Evolutionary conservation across 53 echinoderm and acorn worm species (phyloP).

Genomic region (Stichopus horrens): DNA sequence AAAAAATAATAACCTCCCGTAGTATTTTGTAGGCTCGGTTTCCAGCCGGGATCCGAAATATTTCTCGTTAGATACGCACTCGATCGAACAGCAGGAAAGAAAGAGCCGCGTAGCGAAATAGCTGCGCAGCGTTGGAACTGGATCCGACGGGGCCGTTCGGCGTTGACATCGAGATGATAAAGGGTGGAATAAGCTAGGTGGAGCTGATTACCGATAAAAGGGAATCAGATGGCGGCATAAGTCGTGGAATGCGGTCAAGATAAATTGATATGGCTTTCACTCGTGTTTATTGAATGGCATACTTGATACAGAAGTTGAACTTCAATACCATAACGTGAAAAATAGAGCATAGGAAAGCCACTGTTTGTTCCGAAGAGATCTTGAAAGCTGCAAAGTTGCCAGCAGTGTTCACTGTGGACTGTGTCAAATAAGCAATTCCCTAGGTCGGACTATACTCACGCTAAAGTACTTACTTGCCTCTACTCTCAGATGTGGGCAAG

Average conservation of each 20-base stretch:
- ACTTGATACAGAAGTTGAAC: slow-evolving; percentile 42
- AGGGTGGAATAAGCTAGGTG: slow-evolving; percentile 8
- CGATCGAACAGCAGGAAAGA: slow-evolving; percentile 32
- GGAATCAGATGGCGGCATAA: slow-evolving; percentile 32
- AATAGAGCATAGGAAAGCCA: not conserved
- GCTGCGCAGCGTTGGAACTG: slow-evolving; percentile 26
- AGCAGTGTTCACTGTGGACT: no score
- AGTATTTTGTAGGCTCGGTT: slow-evolving; percentile 23
- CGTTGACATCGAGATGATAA: slow-evolving; percentile 35
- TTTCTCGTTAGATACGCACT: slow-evolving; percentile 36
- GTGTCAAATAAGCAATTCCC: no score
- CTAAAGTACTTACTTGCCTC: no score
- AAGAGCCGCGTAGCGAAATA: not conserved
- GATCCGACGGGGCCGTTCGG: slow-evolving; percentile 41
- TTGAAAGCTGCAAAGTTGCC: not conserved
- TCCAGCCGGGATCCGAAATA: slow-evolving; percentile 16
- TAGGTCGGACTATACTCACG: no score
- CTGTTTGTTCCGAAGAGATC: slow-evolving; percentile 14
- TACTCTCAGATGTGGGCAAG: no score
- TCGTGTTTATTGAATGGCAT: slow-evolving; percentile 43
- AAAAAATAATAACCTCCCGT: not conserved
- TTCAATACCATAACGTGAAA: slow-evolving; percentile 26
- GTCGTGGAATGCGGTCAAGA: slow-evolving; percentile 43
- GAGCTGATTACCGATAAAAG: slow-evolving; percentile 39
- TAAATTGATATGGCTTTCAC: slow-evolving; percentile 44